Evolutionary conservation across 2,113 vertebrate genomes (phyloP).

Genomic region (Chaetorhynchus papuensis): DNA sequence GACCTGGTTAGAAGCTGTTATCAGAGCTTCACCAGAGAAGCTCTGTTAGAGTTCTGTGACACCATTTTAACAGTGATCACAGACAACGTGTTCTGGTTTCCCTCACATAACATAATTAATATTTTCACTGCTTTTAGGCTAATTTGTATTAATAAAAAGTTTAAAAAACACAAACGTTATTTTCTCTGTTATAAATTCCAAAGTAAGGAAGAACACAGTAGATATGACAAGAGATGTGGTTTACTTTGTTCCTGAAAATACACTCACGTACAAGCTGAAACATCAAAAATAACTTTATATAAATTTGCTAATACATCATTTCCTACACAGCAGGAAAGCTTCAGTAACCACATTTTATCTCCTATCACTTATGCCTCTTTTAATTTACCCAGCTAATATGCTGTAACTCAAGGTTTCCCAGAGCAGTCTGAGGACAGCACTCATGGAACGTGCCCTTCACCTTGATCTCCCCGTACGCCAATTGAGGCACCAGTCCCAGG

Average conservation of each 20-base stretch:
- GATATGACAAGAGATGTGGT: neutral
- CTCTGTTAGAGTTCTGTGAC: neutral
- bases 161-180: rapidly evolving
- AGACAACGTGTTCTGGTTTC: neutral
- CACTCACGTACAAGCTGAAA: neutral
- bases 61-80: neutral
- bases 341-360: neutral
- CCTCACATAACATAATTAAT: neutral
- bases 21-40: neutral
- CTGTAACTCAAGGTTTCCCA: neutral
- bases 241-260: neutral
- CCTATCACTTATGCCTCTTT: neutral
- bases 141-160: neutral
- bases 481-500: neutral
- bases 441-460: neutral
- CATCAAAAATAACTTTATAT: neutral
- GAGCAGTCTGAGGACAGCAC: neutral
- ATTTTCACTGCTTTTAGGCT: neutral
- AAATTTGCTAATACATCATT: neutral
- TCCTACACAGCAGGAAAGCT: neutral
- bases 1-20: neutral
- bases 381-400: neutral
- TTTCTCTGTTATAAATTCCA: neutral
- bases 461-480: neutral
- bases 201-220: neutral